Conservation (phyloP, 2,888 invertebrate genomes). For the Frankliniella fusca region DNA sequence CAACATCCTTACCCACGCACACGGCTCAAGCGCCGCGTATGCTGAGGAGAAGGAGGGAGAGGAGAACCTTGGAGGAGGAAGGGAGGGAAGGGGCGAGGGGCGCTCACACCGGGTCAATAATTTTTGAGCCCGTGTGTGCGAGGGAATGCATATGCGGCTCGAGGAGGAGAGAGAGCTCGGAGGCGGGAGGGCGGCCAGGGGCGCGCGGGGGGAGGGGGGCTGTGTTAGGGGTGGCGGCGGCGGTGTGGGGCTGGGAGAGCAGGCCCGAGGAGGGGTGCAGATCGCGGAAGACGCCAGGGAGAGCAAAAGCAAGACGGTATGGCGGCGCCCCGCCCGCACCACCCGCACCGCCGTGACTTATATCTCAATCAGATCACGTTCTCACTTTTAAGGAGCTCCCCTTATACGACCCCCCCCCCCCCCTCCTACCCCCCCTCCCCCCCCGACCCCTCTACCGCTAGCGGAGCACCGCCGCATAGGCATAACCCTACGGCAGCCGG, state of each 20-base stretch:
- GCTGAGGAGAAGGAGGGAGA: neutral
- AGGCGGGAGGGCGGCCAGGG: neutral
- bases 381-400: constrained; percentile 22
- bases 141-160: neutral
- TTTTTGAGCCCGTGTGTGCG: constrained; percentile 1
- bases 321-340: no score
- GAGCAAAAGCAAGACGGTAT: no score
- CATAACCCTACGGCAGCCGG: no score
- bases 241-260: no score
- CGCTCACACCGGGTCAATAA: neutral
- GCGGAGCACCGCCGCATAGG: no score
- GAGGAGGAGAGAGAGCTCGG: neutral
- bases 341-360: neutral
- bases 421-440: neutral
- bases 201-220: neutral
- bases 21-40: neutral
- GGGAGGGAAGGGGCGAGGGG: neutral
- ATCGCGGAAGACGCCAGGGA: no score
- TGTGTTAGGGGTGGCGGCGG: no score
- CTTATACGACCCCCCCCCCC: neutral
- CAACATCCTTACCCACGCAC: no score
- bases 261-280: no score
- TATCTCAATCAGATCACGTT: constrained; percentile 25
- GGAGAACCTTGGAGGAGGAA: neutral
- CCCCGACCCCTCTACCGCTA: neutral